Conservation (phyloP, 2,888 invertebrate species). For the Sphaerophoria rueppellii region DNA sequence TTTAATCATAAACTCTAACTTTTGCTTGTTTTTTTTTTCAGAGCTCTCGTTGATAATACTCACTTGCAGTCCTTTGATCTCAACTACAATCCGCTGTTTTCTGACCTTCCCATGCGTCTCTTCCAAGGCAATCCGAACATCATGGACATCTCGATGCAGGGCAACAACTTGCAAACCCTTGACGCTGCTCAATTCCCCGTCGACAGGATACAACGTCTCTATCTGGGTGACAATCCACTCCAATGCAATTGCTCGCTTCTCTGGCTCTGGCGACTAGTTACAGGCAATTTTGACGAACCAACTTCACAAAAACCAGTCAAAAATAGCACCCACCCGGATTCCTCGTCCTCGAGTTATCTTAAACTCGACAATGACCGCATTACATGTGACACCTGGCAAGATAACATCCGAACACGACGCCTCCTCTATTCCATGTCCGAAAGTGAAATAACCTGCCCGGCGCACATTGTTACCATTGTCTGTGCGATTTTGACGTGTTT, state of each 20-base stretch:
- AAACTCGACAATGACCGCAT: conserved; percentile 81
- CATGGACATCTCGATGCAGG: conserved; percentile 89
- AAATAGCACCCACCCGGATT: conserved; percentile 60
- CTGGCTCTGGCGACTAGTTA: conserved; percentile 91
- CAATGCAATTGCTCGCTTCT: conserved; percentile 93
- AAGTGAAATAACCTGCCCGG: conserved; percentile 82
- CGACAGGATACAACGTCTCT: conserved; percentile 88
- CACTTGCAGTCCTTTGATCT: conserved; percentile 90
- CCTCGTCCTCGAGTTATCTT: conserved; percentile 73
- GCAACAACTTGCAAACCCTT: conserved; percentile 88
- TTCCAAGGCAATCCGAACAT: conserved; percentile 93
- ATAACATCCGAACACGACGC: conserved; percentile 78
- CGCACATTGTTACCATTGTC: conserved; percentile 82
- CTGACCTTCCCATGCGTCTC: conserved; percentile 89
- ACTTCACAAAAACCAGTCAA: conserved; percentile 71
- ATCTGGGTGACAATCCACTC: conserved; percentile 92
- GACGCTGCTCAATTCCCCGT: conserved; percentile 92
- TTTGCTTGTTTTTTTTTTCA: conserved; percentile 74
- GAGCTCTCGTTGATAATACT: conserved; percentile 93
- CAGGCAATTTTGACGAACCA: conserved; percentile 79
- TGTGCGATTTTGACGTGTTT: conserved; percentile 81
- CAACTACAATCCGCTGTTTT: conserved; percentile 89
- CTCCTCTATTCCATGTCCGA: conserved; percentile 80
- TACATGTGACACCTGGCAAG: conserved; percentile 81
- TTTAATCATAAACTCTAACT: neutral